phyloP scores from a whole-genome alignment of 1,140 invertebrate species.

The Drosophila tsacasi region DNA sequence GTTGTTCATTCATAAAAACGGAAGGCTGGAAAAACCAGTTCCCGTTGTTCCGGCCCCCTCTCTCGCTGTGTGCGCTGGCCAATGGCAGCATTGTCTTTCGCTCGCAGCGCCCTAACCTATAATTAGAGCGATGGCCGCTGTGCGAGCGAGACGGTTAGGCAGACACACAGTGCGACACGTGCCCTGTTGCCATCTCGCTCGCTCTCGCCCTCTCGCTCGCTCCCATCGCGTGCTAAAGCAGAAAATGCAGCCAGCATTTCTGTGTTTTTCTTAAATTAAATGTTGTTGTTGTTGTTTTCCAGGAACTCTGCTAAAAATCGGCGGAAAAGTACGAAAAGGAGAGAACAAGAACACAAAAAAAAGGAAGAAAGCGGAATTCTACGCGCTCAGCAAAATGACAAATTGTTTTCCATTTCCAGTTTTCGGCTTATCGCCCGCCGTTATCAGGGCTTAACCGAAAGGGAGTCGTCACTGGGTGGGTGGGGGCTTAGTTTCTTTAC shows the following conservation, averaged over 20 bases:
- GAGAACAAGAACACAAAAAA: neutral
- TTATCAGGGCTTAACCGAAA: constrained; percentile 14
- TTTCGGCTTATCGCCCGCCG: constrained; percentile 19
- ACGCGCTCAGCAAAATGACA: constrained; percentile 43
- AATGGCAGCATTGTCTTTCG: constrained; percentile 57
- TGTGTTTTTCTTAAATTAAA: constrained; percentile 40
- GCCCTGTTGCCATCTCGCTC: constrained; percentile 39
- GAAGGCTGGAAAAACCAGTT: constrained; percentile 40
- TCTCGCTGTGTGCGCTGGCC: constrained; percentile 41
- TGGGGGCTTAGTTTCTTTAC: neutral
- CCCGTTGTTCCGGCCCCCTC: constrained; percentile 52
- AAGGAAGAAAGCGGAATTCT: constrained; percentile 15
- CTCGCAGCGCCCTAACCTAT: constrained; percentile 68
- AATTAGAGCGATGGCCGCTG: constrained; percentile 85
- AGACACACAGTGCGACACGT: constrained; percentile 26
- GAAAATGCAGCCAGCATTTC: constrained; percentile 25
- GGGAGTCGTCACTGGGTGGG: constrained; percentile 1
- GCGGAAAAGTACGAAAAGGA: constrained; percentile 6
- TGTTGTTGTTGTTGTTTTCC: constrained; percentile 39
- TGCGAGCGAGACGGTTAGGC: constrained; percentile 52
- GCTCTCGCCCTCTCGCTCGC: neutral
- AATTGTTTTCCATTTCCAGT: constrained; percentile 50
- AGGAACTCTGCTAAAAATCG: constrained; percentile 25
- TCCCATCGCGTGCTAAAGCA: constrained; percentile 20
- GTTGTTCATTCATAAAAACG: constrained; percentile 40